These are phyloP conservation scores for Progne subis DNA, from an alignment of 2,113 vertebrate species.

Conservation along the genomic window DNA sequence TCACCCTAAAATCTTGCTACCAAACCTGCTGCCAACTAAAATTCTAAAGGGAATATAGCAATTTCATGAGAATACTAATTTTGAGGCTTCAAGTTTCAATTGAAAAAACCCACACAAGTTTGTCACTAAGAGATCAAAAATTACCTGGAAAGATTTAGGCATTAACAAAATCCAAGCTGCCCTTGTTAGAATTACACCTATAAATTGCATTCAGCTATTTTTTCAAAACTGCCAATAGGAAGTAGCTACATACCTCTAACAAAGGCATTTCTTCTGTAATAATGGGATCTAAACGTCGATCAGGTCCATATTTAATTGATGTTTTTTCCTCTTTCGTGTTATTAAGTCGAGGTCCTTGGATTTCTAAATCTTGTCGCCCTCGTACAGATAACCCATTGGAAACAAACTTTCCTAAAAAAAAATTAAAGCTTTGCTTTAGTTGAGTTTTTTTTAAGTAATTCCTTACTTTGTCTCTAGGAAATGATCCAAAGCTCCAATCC, in stretches of 20 bases:
- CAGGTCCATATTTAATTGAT: conserved; percentile 87
- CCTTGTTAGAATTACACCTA: background rate
- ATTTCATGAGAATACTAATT: background rate
- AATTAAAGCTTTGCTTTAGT: background rate
- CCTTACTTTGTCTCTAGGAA: background rate
- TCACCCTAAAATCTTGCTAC: background rate
- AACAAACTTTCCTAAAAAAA: conserved; percentile 75
- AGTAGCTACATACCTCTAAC: conserved; percentile 83
- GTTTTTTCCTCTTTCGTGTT: conserved; percentile 97
- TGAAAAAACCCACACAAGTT: background rate
- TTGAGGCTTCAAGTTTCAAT: background rate
- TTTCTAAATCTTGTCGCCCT: conserved; percentile 93
- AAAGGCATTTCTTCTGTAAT: conserved; percentile 93
- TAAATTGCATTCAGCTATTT: background rate
- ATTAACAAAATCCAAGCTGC: background rate
- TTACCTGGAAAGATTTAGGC: background rate
- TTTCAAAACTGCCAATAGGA: background rate
- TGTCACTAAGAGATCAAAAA: background rate
- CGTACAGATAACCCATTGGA: conserved; percentile 82
- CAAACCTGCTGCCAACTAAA: background rate
- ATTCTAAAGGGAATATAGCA: background rate
- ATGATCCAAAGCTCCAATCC: background rate
- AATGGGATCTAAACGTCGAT: conserved; percentile 90
- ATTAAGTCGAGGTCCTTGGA: conserved; percentile 93
- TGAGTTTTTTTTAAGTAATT: background rate